phyloP scores from a whole-genome alignment of 1,140 invertebrate genomes.

The Gyrodactylus salaris region DNA sequence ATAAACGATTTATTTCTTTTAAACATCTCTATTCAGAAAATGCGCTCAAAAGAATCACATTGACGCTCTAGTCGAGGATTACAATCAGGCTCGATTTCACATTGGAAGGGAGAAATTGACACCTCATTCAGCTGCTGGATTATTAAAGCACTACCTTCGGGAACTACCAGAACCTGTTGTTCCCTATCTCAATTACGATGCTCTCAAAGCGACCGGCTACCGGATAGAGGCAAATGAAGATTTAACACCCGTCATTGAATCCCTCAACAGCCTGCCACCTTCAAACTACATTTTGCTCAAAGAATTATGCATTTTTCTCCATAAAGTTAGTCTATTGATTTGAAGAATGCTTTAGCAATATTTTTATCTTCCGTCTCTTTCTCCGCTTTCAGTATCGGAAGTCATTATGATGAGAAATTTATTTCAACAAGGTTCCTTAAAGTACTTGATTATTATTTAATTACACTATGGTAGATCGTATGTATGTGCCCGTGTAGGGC shows the following conservation, averaged over 20 bases:
- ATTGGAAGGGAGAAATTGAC: background rate
- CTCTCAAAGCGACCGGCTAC: background rate
- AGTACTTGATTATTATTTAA: no score
- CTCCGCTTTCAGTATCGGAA: no score
- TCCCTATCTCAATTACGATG: background rate
- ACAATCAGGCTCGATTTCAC: background rate
- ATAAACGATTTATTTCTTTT: no score
- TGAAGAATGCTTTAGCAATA: no score
- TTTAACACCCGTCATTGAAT: background rate
- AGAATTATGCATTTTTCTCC: conserved; percentile 2
- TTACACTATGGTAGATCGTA: no score
- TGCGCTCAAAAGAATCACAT: background rate
- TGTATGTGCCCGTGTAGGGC: no score
- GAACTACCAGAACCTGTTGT: conserved; percentile 4
- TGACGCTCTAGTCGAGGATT: background rate
- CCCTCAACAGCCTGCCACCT: background rate
- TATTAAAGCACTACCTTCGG: background rate
- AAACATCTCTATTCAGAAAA: background rate
- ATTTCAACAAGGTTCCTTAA: no score
- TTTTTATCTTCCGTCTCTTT: no score
- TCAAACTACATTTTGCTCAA: background rate
- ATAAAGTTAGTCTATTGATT: background rate
- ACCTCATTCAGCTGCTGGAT: background rate
- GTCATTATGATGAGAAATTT: no score
- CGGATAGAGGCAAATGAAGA: conserved; percentile 3